Conservation (phyloP, 1,140 invertebrate species). For the Lepidurus arcticus region DNA sequence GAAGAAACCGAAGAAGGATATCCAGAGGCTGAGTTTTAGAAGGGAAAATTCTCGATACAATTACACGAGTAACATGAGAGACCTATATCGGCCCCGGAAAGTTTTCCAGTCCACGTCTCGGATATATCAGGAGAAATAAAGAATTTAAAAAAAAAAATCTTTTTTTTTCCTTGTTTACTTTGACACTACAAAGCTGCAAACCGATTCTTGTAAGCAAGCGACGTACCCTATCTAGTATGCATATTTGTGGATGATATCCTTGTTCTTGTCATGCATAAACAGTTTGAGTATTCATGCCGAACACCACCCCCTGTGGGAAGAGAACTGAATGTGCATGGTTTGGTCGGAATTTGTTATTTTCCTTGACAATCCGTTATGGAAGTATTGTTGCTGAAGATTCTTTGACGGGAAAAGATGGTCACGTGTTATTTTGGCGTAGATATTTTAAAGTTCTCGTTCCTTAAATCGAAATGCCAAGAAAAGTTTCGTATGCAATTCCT, state of each 20-base stretch:
- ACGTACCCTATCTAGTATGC: not conserved
- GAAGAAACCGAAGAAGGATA: not conserved
- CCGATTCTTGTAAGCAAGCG: not conserved
- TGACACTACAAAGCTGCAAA: not conserved
- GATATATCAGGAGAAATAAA: too few relatives aligned
- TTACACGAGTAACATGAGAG: conserved; percentile 2
- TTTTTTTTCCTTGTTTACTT: too few relatives aligned
- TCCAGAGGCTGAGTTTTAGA: not conserved
- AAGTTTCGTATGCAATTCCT: too few relatives aligned
- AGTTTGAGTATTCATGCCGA: not conserved
- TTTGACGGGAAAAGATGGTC: not conserved
- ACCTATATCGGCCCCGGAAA: not conserved
- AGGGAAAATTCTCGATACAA: not conserved
- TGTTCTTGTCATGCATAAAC: not conserved
- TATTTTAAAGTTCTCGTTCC: too few relatives aligned
- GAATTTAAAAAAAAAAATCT: not conserved
- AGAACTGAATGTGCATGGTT: not conserved
- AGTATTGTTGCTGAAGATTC: conserved; percentile 1
- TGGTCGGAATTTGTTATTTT: not conserved
- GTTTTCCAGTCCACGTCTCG: too few relatives aligned
- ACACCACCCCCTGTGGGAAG: not conserved
- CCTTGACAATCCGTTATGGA: conserved; percentile 1
- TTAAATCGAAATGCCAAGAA: too few relatives aligned
- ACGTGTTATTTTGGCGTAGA: not conserved
- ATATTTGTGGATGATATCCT: not conserved